Evolutionary conservation across 2,888 invertebrate species (phyloP).

Genomic region (Rhyacophila evoluta): DNA sequence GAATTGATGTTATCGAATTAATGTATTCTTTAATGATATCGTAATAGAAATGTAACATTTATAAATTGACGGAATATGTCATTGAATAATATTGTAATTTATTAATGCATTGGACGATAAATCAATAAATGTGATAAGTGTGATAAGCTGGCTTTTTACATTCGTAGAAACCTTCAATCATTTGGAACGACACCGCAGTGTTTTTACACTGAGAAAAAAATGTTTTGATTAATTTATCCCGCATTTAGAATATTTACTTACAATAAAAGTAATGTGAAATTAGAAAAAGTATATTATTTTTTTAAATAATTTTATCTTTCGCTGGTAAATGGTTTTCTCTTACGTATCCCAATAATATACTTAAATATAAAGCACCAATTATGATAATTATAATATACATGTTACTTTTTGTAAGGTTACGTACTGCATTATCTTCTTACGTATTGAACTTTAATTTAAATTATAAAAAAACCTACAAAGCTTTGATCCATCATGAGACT

Average conservation of each 20-base stretch:
- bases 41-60: no score
- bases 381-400: not conserved
- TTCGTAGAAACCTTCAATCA: no score
- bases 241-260: not conserved
- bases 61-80: no score
- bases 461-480: not conserved
- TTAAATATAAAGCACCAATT: not conserved
- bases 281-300: not conserved
- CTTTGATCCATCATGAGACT: not conserved
- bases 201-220: no score
- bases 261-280: not conserved
- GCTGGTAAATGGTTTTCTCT: not conserved
- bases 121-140: no score
- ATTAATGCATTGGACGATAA: no score
- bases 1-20: no score
- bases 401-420: not conserved
- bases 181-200: no score
- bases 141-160: no score
- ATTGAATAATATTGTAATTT: no score
- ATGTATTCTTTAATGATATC: no score
- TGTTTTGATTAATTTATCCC: not conserved
- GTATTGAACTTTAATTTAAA: not conserved
- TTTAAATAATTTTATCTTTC: not conserved
- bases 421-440: not conserved
- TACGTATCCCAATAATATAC: no score